phyloP scores from a whole-genome alignment of 2,797 vertebrate genomes.

The Etheostoma perlongum region DNA sequence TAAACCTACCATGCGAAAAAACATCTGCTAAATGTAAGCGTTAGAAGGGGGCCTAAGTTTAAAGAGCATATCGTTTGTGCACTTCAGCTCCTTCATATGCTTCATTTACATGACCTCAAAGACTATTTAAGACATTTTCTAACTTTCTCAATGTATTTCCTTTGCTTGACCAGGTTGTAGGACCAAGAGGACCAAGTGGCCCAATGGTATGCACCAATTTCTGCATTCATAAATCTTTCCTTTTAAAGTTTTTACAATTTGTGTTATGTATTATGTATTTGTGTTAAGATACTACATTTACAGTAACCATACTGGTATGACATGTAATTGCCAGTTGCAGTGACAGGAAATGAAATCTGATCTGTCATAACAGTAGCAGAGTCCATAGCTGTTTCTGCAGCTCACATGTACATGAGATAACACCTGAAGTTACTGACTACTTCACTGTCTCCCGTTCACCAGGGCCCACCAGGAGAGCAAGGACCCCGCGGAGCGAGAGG shows the following conservation, averaged over 20 bases:
- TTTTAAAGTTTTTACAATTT: constrained; percentile 2
- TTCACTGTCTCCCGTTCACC: constrained; percentile 44
- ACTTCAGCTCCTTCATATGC: not conserved
- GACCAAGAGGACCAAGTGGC: constrained; percentile 93
- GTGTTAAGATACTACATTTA: not conserved
- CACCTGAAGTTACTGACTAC: constrained; percentile 41
- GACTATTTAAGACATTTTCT: not conserved
- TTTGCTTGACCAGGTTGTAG: constrained; percentile 85
- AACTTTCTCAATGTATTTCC: constrained; percentile 2
- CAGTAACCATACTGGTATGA: constrained; percentile 4
- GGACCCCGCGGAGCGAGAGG: constrained; percentile 91
- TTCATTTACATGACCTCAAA: not conserved
- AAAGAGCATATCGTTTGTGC: not conserved
- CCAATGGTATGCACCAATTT: constrained; percentile 86
- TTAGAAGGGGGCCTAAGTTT: not conserved
- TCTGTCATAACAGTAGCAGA: constrained; percentile 36
- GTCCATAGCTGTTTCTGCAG: constrained; percentile 44
- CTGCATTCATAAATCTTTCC: not conserved
- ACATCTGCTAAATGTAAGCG: constrained; percentile 29
- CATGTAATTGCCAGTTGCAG: constrained; percentile 14
- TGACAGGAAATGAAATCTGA: constrained; percentile 23
- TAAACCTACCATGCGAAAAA: constrained; percentile 27
- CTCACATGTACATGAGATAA: not conserved
- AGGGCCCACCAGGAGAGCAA: constrained; percentile 96
- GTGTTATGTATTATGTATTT: not conserved